phyloP scores from a whole-genome alignment of 2,888 invertebrate species.

The Synanthedon formicaeformis region DNA sequence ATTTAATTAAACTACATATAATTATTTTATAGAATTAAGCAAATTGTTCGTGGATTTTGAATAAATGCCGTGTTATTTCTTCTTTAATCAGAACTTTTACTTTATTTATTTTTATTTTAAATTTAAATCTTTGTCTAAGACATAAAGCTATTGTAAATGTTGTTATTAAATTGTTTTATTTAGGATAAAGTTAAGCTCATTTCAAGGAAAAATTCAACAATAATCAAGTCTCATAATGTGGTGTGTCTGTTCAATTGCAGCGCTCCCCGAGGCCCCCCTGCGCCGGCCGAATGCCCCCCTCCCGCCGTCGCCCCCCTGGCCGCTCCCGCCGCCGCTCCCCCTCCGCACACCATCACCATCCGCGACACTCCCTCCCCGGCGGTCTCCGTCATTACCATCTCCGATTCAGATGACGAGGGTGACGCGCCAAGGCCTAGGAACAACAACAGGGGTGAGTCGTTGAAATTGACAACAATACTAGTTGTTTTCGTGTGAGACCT shows the following conservation, averaged over 20 bases:
- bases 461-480: not conserved
- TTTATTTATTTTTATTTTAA: too few species aligned
- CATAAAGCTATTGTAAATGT: too few species aligned
- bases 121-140: too few species aligned
- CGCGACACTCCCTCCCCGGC: slow-evolving; percentile 95
- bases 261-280: slow-evolving; percentile 5
- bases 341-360: slow-evolving; percentile 92
- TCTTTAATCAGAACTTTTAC: too few species aligned
- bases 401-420: slow-evolving; percentile 91
- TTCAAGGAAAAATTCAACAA: too few species aligned
- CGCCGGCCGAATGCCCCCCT: not conserved
- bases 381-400: slow-evolving; percentile 94
- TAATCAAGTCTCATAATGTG: too few species aligned
- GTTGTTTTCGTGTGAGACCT: too few species aligned
- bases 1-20: too few species aligned
- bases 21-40: too few species aligned
- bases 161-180: too few species aligned
- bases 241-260: slow-evolving; percentile 1
- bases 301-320: slow-evolving; percentile 17
- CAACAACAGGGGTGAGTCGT: slow-evolving; percentile 24
- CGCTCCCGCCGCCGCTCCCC: slow-evolving; percentile 35
- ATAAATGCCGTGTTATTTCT: not conserved
- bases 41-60: not conserved
- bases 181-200: too few species aligned
- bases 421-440: slow-evolving; percentile 22